Evolutionary conservation across 2,888 invertebrate species (phyloP).

Genomic region (Drosophila quasianomalipes): DNA sequence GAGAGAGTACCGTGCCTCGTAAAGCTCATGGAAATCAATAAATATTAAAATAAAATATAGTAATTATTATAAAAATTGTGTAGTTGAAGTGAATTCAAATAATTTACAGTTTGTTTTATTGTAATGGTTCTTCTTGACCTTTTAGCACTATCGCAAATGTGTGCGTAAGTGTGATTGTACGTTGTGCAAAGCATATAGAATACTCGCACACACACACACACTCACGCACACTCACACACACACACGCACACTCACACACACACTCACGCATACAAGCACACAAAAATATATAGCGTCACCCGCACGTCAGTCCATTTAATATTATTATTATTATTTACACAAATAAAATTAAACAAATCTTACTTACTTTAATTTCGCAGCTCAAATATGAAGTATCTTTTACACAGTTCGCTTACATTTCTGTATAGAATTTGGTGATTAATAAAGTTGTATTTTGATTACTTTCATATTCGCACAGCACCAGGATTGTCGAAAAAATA

Average conservation of each 20-base stretch:
- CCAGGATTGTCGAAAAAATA: constrained; percentile 40
- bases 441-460: constrained; percentile 8
- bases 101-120: constrained; percentile 18
- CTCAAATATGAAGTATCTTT: not conserved
- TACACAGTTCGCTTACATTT: constrained; percentile 13
- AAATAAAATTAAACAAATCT: not conserved
- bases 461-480: constrained; percentile 56
- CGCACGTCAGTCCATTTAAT: not conserved
- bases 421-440: not conserved
- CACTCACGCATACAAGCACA: not conserved
- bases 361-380: constrained; percentile 24
- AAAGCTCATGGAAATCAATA: constrained; percentile 53
- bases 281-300: not conserved
- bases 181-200: not conserved
- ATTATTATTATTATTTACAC: not conserved
- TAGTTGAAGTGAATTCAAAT: constrained; percentile 7
- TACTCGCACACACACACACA: constrained; percentile 1
- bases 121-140: constrained; percentile 41
- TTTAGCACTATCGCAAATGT: constrained; percentile 9
- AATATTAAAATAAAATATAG: constrained; percentile 10
- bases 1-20: constrained; percentile 20
- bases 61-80: constrained; percentile 7
- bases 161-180: constrained; percentile 9
- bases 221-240: not conserved
- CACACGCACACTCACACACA: constrained; percentile 1